Evolutionary conservation across 2,113 vertebrate genomes (phyloP).

Genomic region (Pollachius pollachius): DNA sequence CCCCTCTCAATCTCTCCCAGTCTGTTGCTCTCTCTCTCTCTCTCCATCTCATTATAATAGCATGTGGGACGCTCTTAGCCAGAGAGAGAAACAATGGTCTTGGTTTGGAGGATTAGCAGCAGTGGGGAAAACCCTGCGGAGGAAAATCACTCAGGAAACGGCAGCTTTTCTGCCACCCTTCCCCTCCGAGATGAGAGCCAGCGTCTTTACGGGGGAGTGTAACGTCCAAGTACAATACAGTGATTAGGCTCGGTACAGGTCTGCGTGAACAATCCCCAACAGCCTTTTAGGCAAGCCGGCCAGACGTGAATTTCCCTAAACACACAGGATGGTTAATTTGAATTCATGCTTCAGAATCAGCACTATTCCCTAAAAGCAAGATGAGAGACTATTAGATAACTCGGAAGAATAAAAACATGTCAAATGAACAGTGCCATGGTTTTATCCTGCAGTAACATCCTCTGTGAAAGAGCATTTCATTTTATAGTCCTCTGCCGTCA

Average conservation of each 20-base stretch:
- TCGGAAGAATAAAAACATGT: no score
- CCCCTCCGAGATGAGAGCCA: constrained; percentile 4
- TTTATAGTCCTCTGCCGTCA: no score
- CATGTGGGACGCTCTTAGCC: background rate
- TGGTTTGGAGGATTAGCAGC: constrained; percentile 25
- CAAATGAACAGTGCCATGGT: no score
- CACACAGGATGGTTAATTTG: no score
- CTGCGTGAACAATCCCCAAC: constrained; percentile 9
- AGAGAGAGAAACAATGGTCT: constrained; percentile 44
- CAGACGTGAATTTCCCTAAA: no score
- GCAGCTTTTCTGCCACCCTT: constrained; percentile 32
- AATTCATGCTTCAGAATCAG: no score
- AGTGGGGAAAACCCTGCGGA: constrained; percentile 47
- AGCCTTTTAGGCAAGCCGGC: no score
- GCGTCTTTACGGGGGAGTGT: background rate
- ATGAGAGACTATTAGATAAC: no score
- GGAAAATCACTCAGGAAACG: constrained; percentile 50
- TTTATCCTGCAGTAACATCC: no score
- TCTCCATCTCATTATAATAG: no score
- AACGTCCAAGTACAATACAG: constrained; percentile 16
- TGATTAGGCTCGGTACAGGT: background rate
- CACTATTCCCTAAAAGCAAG: no score
- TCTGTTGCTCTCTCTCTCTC: constrained; percentile 11
- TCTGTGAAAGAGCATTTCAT: no score
- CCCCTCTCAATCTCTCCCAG: constrained; percentile 3